phyloP scores from a whole-genome alignment of 2,888 invertebrate genomes.

The Linnaemya tessellans region DNA sequence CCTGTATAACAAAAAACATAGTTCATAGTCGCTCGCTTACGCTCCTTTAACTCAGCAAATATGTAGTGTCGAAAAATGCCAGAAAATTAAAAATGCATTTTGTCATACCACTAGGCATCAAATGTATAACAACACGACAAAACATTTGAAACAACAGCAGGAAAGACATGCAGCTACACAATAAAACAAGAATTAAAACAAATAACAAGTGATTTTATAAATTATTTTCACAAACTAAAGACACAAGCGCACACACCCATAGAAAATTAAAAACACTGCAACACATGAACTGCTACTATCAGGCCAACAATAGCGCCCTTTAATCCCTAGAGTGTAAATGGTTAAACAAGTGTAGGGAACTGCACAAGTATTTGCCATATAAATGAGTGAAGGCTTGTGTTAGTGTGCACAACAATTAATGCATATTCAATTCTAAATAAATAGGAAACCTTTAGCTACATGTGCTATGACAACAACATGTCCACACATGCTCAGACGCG shows the following conservation, averaged over 20 bases:
- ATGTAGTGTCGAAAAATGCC: background rate
- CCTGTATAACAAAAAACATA: conserved; percentile 2
- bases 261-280: background rate
- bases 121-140: conserved; percentile 37
- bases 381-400: background rate
- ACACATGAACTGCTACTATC: too few species aligned
- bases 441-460: conserved; percentile 53
- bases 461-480: conserved; percentile 17
- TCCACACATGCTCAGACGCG: background rate
- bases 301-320: background rate
- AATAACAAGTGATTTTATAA: conserved; percentile 47
- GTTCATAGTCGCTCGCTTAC: background rate
- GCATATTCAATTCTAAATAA: conserved; percentile 67
- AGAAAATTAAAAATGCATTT: background rate
- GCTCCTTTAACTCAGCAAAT: background rate
- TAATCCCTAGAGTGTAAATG: conserved; percentile 33
- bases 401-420: conserved; percentile 57
- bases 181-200: conserved; percentile 44
- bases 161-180: conserved; percentile 37
- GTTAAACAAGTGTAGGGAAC: conserved; percentile 9
- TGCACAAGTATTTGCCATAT: background rate
- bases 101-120: conserved; percentile 25
- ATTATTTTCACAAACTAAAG: conserved; percentile 25
- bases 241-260: background rate
- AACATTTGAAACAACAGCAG: conserved; percentile 65